Evolutionary conservation across 2,888 invertebrate genomes (phyloP).

Genomic region (Graphium colonna): DNA sequence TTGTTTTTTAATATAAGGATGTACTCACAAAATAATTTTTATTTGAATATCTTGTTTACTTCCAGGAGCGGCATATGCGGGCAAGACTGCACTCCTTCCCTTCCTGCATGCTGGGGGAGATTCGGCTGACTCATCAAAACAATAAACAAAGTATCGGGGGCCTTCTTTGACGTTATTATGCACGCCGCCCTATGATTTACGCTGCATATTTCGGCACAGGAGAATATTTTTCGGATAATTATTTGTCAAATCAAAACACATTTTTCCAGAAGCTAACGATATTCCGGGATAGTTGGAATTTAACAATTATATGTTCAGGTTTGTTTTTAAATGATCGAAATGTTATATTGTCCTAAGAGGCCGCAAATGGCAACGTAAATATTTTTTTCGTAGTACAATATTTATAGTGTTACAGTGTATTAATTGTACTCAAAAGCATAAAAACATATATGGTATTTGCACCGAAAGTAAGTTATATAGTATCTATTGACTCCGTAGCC

Average conservation of each 20-base stretch:
- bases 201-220: slow-evolving; percentile 53
- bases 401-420: too few relatives aligned
- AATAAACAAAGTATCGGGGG: slow-evolving; percentile 79
- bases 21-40: background rate
- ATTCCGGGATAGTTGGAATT: slow-evolving; percentile 14
- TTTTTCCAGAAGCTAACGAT: background rate
- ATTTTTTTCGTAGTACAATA: too few relatives aligned
- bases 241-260: background rate
- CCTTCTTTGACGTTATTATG: slow-evolving; percentile 78
- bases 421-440: too few relatives aligned
- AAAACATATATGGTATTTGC: too few relatives aligned
- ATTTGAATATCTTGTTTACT: slow-evolving; percentile 43
- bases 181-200: slow-evolving; percentile 75
- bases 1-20: too few relatives aligned
- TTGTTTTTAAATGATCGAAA: too few relatives aligned
- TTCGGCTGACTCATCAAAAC: slow-evolving; percentile 78
- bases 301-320: too few relatives aligned
- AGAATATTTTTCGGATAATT: slow-evolving; percentile 18
- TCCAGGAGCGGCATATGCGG: slow-evolving; percentile 61
- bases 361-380: too few relatives aligned
- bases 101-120: slow-evolving; percentile 48
- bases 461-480: too few relatives aligned
- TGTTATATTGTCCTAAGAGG: too few relatives aligned
- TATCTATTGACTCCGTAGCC: too few relatives aligned
- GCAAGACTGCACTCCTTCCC: slow-evolving; percentile 41